Base-by-base conservation (phyloP, 2,888 invertebrate species). In the Osmoderma eremita region DNA sequence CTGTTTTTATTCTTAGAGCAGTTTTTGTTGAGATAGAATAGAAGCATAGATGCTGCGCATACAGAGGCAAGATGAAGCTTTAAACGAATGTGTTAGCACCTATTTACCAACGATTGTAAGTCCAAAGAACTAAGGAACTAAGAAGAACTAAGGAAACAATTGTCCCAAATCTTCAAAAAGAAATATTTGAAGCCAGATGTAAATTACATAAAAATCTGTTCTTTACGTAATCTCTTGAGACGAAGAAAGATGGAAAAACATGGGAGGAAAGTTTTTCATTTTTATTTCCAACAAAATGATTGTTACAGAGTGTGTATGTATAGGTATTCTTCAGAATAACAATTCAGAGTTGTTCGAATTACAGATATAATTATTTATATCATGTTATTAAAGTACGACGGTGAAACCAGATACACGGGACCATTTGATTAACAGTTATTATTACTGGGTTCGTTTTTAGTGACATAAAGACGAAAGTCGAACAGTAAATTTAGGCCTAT, bases 201-300 rank as follows among this genome's bases (percentile, higher is more conserved):
- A n/a, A n/a, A n/a, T n/a, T n/a, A n/a, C n/a, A n/a, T n/a, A n/a
- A n/a, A n/a, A n/a, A n/a, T n/a, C n/a, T n/a, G n/a, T n/a, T n/a
- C n/a, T n/a, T n/a, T n/a, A n/a, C n/a, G n/a, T n/a, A n/a, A n/a
- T 5, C 2, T 6, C 10, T 10, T 1, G 30, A 30, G 30, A 30
- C 6, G 30, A 30, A 30, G 6, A 30, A 30, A 36, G 30, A 58
- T 45, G 8, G 6, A 30, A 45, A 61, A 61, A 61, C 58, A 48
- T 45, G 15, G 30, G 45, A 77, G 78, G 76, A 77, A 78, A 79
- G 78, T 77, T 76, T 30, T 75, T 77, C 78, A 73, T 69, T 74
- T 80, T 78, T 78, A 78, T 78, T 80, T 73, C 74, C 75, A 77
- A 77, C 76, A 75, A 77, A 78, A 76, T 77, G 68, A 68, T 68